These are phyloP conservation scores for Solenodon paradoxus DNA, from an alignment of 2,113 vertebrate species.

Conservation along the genomic window DNA sequence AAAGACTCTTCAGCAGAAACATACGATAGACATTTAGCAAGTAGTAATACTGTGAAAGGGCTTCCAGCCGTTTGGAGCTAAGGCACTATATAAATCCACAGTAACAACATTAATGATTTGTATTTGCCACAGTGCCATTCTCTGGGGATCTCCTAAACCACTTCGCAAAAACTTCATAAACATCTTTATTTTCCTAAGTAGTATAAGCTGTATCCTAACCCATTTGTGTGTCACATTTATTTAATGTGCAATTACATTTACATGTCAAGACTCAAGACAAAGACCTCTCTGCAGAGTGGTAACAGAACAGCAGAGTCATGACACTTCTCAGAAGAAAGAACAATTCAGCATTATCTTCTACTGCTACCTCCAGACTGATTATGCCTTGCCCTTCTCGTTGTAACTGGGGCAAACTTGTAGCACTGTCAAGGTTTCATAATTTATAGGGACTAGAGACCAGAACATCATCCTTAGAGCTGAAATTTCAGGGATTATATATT, in stretches of 20 bases:
- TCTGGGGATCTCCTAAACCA: background rate
- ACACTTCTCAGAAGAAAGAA: background rate
- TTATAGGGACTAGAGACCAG: background rate
- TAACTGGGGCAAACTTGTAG: background rate
- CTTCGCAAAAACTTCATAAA: constrained; percentile 37
- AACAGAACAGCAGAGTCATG: constrained; percentile 28
- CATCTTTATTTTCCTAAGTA: constrained; percentile 22
- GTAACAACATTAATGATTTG: background rate
- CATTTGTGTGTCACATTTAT: constrained; percentile 27
- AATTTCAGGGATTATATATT: background rate
- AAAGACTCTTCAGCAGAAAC: background rate
- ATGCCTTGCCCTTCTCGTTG: background rate
- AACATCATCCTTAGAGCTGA: background rate
- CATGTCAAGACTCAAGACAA: constrained; percentile 18
- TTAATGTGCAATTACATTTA: constrained; percentile 24
- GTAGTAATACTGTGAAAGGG: background rate
- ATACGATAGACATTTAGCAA: background rate
- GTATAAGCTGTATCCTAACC: background rate
- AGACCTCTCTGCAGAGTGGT: background rate
- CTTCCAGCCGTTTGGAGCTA: background rate
- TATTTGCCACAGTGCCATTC: background rate
- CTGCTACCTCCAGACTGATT: background rate
- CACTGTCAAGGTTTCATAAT: background rate
- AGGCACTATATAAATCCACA: background rate
- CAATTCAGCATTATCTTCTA: background rate